phyloP scores from a whole-genome alignment of 2,888 invertebrate genomes.

The Amiota mariae region DNA sequence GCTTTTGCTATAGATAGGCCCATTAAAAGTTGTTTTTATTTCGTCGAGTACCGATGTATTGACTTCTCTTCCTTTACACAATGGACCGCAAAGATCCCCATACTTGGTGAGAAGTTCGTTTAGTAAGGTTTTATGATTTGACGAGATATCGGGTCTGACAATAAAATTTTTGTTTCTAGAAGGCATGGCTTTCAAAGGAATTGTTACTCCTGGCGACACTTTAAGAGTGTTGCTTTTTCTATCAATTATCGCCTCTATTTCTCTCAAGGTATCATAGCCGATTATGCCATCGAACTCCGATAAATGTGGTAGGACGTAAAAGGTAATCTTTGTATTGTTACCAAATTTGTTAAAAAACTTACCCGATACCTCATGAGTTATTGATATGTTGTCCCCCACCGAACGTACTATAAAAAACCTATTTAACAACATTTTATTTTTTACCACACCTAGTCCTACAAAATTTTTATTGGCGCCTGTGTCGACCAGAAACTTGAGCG shows the following conservation, averaged over 20 bases:
- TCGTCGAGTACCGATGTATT: neutral
- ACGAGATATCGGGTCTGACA: neutral
- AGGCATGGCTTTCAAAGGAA: neutral
- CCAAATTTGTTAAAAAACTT: neutral
- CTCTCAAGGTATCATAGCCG: neutral
- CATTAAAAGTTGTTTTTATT: no score
- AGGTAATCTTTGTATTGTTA: neutral
- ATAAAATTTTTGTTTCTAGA: neutral
- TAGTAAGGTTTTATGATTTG: neutral
- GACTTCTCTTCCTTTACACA: no score
- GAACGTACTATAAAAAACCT: neutral
- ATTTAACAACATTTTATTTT: neutral
- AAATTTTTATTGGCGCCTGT: conserved; percentile 12
- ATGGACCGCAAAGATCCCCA: neutral
- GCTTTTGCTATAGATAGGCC: neutral
- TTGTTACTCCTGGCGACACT: neutral
- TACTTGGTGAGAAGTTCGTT: neutral
- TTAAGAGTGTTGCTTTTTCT: neutral
- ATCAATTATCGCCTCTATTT: conserved; percentile 8
- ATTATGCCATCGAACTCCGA: conserved; percentile 14
- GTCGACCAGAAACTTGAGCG: neutral
- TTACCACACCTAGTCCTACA: neutral
- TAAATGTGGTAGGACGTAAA: conserved; percentile 5
- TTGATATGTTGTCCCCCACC: neutral
- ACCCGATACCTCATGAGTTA: neutral